These are phyloP conservation scores for Antechinus stuartii DNA, from an alignment of 2,113 vertebrate species.

Conservation along the genomic window DNA sequence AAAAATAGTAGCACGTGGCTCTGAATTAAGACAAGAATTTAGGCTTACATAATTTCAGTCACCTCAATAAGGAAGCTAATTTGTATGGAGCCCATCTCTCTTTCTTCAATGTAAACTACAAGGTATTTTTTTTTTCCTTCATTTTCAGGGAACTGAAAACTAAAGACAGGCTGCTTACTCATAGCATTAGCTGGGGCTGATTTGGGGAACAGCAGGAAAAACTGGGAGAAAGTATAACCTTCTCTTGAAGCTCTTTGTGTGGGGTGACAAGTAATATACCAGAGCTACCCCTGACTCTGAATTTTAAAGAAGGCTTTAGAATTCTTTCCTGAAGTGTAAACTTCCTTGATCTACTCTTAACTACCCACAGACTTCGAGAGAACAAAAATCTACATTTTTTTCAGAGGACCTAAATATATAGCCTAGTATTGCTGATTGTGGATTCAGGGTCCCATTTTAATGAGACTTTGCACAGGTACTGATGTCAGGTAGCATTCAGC, in stretches of 20 bases:
- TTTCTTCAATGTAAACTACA: conserved; percentile 68
- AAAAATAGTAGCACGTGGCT: conserved; percentile 70
- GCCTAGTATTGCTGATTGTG: neutral
- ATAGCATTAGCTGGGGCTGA: conserved; percentile 14
- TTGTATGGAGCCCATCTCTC: conserved; percentile 64
- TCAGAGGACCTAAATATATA: conserved; percentile 20
- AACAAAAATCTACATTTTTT: conserved; percentile 23
- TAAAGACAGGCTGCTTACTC: neutral
- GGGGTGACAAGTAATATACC: conserved; percentile 19
- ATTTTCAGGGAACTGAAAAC: conserved; percentile 43
- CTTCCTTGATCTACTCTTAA: neutral
- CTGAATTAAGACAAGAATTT: conserved; percentile 71
- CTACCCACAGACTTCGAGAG: neutral
- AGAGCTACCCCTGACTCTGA: conserved; percentile 48
- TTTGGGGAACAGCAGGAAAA: neutral
- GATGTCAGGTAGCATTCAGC: neutral
- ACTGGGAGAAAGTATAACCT: conserved; percentile 26
- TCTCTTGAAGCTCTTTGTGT: conserved; percentile 49
- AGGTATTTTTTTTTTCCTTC: neutral
- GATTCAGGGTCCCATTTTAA: neutral
- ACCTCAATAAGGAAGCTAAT: conserved; percentile 69
- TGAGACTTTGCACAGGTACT: neutral
- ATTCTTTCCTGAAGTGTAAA: conserved; percentile 24
- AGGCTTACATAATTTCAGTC: conserved; percentile 61
- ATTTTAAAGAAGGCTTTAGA: conserved; percentile 60